Conservation (phyloP, 1,140 invertebrate species). For the Magallana gigas region DNA sequence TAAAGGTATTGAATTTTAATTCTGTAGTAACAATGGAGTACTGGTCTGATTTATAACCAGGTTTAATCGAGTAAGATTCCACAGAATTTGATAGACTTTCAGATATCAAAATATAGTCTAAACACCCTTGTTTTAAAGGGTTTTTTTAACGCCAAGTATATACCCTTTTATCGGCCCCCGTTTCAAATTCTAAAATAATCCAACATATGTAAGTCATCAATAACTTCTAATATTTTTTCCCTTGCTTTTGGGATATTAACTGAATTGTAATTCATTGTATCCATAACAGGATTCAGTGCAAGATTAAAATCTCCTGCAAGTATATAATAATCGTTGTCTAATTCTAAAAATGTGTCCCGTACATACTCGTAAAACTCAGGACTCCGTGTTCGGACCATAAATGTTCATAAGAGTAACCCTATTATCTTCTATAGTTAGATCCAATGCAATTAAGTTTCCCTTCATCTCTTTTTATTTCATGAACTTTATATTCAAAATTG, state of each 20-base stretch:
- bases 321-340: slow-evolving; percentile 38
- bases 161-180: slow-evolving; percentile 16
- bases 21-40: slow-evolving; percentile 2
- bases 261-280: slow-evolving; percentile 39
- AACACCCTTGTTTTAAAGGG: slow-evolving; percentile 31
- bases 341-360: no score
- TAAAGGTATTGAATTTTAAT: slow-evolving; percentile 8
- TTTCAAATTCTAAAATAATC: slow-evolving; percentile 26
- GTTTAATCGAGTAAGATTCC: neutral
- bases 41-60: slow-evolving; percentile 39
- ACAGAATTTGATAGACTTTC: slow-evolving; percentile 16
- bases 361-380: slow-evolving; percentile 1
- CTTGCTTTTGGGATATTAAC: slow-evolving; percentile 51
- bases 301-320: slow-evolving; percentile 55
- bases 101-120: slow-evolving; percentile 40
- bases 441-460: neutral
- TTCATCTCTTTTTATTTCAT: slow-evolving; percentile 1
- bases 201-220: slow-evolving; percentile 26
- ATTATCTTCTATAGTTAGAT: slow-evolving; percentile 1
- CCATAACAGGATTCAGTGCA: slow-evolving; percentile 35
- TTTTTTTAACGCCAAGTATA: slow-evolving; percentile 46
- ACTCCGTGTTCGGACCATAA: slow-evolving; percentile 37
- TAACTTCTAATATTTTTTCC: slow-evolving; percentile 48
- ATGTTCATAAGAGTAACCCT: slow-evolving; percentile 14
- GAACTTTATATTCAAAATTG: neutral